A percentile compares a stretch with the other conserved stretches of the same genome.
These are phyloP conservation scores for Eleginops maclovinus DNA, from an alignment of 2,113 vertebrate genomes.

Conservation along the genomic window DNA sequence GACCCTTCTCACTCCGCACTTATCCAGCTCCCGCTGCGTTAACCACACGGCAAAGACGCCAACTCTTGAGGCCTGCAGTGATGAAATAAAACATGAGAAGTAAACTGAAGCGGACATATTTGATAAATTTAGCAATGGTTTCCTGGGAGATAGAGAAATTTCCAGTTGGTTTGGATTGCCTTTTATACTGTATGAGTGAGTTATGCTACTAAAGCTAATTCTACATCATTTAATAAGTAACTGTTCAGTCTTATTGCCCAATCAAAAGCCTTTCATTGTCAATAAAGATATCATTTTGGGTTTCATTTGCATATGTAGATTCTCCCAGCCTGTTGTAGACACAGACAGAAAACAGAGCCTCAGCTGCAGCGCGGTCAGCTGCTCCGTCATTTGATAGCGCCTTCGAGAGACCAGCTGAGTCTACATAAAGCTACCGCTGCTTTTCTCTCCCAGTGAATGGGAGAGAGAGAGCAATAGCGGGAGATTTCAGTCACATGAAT, in stretches of 20 bases:
- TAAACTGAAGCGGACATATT: neutral
- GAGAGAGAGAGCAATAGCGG: neutral
- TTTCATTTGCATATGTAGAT: conserved; percentile 37
- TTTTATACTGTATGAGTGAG: conserved; percentile 15
- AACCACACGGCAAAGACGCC: conserved; percentile 12
- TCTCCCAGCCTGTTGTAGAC: conserved; percentile 25
- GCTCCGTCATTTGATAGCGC: conserved; percentile 74
- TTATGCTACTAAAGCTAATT: neutral
- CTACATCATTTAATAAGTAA: neutral
- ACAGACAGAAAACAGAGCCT: conserved; percentile 20
- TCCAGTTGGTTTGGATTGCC: conserved; percentile 15
- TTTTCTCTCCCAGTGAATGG: neutral
- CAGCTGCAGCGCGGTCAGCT: conserved; percentile 58
- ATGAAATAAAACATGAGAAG: conserved; percentile 32
- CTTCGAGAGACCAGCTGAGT: conserved; percentile 41
- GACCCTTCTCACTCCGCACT: neutral
- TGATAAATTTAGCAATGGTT: conserved; percentile 17
- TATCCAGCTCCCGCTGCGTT: conserved; percentile 8
- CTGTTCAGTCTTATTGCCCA: neutral
- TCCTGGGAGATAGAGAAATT: conserved; percentile 2
- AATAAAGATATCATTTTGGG: conserved; percentile 10
- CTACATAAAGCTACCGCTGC: conserved; percentile 15
- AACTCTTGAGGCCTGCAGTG: neutral
- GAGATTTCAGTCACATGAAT: conserved; percentile 72
- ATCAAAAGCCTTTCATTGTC: conserved; percentile 3